Conservation (phyloP, 2,113 vertebrate species). For the Columba livia region DNA sequence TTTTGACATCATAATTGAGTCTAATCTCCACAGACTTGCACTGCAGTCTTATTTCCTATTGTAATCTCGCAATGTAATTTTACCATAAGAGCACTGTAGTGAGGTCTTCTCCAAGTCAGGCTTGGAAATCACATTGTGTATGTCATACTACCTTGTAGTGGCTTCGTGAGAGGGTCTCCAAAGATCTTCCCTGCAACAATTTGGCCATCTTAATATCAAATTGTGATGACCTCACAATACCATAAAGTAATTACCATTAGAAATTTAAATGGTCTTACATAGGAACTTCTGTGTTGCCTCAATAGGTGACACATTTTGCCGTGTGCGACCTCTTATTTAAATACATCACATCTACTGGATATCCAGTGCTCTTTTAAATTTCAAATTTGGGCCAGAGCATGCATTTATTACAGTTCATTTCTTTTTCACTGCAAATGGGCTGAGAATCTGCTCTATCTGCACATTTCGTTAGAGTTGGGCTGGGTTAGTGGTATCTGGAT, state of each 20-base stretch:
- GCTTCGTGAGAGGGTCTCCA: conserved; percentile 60
- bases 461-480: conserved; percentile 5
- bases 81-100: conserved; percentile 24
- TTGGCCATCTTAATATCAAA: conserved; percentile 66
- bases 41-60: conserved; percentile 61
- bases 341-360: background rate
- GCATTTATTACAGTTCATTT: background rate
- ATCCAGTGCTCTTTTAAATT: conserved; percentile 11
- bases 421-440: background rate
- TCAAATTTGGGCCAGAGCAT: background rate
- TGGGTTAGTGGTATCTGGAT: background rate
- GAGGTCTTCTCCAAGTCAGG: conserved; percentile 54
- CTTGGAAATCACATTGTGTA: conserved; percentile 47
- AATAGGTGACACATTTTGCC: conserved; percentile 68
- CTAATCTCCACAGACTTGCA: conserved; percentile 65
- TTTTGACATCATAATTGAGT: conserved; percentile 77
- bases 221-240: conserved; percentile 74
- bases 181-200: conserved; percentile 68
- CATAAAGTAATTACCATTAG: conserved; percentile 72
- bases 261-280: conserved; percentile 71
- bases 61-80: conserved; percentile 63
- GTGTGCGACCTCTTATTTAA: conserved; percentile 29
- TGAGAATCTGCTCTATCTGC: background rate
- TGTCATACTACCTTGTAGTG: background rate
- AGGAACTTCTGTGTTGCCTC: conserved; percentile 72